Percentiles rank a stretch among this genome's conserved stretches.
These are phyloP conservation scores for Danio choprae DNA, from an alignment of 2,797 vertebrate genomes.

Conservation along the genomic window DNA sequence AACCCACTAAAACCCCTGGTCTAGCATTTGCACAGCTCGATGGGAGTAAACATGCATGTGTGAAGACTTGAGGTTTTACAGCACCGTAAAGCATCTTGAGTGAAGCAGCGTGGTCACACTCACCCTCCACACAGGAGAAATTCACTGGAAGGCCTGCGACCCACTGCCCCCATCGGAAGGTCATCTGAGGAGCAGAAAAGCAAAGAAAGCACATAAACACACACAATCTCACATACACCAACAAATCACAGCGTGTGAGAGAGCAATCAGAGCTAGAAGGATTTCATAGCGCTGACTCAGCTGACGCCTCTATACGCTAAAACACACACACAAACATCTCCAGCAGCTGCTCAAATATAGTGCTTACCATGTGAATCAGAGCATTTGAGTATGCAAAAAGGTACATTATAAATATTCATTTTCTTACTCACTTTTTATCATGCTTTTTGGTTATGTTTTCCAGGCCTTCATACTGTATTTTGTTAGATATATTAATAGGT, in stretches of 20 bases:
- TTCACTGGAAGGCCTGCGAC: constrained; percentile 88
- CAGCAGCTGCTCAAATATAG: constrained; percentile 24
- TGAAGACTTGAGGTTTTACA: constrained; percentile 14
- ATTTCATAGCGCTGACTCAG: constrained; percentile 1
- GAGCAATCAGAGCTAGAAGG: neutral
- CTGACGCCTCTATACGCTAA: neutral
- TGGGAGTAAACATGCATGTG: neutral
- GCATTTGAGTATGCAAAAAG: neutral
- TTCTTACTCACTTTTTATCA: no score
- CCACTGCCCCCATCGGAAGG: constrained; percentile 81
- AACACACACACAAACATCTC: constrained; percentile 8
- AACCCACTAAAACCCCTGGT: neutral
- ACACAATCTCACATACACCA: constrained; percentile 5
- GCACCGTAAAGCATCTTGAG: neutral
- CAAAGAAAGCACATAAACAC: constrained; percentile 34
- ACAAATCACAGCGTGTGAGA: constrained; percentile 21
- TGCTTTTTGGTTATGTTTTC: no score
- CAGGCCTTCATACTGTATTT: no score
- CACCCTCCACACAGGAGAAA: constrained; percentile 94
- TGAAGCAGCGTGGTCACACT: constrained; percentile 64
- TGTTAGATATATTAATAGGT: no score
- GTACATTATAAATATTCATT: neutral
- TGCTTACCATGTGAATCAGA: neutral
- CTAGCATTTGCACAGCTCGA: constrained; percentile 15
- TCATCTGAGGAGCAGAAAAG: constrained; percentile 81